phyloP scores from a whole-genome alignment of 2,113 vertebrate species.

The Silurus meridionalis region DNA sequence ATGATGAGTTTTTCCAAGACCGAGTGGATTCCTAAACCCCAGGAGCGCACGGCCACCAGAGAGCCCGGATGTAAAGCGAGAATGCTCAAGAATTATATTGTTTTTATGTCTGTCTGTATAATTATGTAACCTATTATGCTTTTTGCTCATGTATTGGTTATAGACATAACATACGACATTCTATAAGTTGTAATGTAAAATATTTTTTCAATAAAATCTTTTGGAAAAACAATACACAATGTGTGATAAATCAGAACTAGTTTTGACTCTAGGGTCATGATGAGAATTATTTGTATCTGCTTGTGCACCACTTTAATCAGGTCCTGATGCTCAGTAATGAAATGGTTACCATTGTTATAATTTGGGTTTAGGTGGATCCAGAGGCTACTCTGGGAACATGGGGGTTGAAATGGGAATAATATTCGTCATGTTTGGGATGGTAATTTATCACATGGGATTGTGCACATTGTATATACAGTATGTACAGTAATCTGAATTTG shows the following conservation, averaged over 20 bases:
- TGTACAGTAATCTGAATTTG: no score
- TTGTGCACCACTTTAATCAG: background rate
- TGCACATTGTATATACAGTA: no score
- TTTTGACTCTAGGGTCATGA: background rate
- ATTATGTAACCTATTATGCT: background rate
- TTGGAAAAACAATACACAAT: background rate
- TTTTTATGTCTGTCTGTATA: background rate
- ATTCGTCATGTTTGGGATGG: background rate
- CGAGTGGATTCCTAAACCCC: slow-evolving; percentile 35
- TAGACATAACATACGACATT: background rate
- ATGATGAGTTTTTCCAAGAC: slow-evolving; percentile 85
- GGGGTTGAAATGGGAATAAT: background rate
- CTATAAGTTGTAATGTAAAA: slow-evolving; percentile 18
- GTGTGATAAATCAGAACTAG: background rate
- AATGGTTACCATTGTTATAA: background rate
- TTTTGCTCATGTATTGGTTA: background rate
- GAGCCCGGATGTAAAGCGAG: background rate
- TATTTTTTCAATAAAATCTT: slow-evolving; percentile 33
- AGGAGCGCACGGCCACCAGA: background rate
- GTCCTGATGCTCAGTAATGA: background rate
- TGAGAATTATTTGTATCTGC: background rate
- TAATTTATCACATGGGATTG: background rate
- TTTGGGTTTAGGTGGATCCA: background rate
- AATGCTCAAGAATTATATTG: background rate
- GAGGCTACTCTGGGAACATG: background rate